Conservation (phyloP, 1,140 invertebrate species). For the Drosophila funebris region DNA sequence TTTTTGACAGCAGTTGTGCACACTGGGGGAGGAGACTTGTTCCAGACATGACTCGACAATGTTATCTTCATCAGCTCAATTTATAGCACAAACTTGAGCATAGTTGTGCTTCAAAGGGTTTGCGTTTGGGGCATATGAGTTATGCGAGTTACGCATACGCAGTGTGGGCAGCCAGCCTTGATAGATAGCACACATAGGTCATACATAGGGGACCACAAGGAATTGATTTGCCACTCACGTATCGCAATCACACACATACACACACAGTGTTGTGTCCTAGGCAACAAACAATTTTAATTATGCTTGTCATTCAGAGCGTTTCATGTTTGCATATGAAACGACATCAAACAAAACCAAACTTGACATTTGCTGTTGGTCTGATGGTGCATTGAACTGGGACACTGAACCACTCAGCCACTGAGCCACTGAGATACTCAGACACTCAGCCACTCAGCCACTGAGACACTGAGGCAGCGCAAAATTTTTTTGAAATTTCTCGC, state of each 20-base stretch:
- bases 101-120: not conserved
- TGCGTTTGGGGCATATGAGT: conserved; percentile 31
- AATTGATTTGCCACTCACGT: conserved; percentile 51
- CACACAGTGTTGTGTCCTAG: conserved; percentile 18
- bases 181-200: conserved; percentile 20
- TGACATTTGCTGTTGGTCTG: not conserved
- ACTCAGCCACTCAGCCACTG: too few species aligned
- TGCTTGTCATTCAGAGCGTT: conserved; percentile 47
- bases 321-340: conserved; percentile 47
- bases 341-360: conserved; percentile 48
- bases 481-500: conserved; percentile 57
- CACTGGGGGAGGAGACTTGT: not conserved
- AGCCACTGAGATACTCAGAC: too few species aligned
- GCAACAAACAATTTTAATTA: conserved; percentile 52
- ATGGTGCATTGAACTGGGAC: conserved; percentile 10
- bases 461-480: not conserved
- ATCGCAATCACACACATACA: conserved; percentile 19
- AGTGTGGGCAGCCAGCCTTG: conserved; percentile 9
- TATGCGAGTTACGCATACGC: conserved; percentile 22
- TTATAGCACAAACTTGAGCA: not conserved
- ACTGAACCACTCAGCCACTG: not conserved
- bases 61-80: not conserved
- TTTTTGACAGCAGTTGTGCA: conserved; percentile 51
- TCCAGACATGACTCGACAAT: not conserved
- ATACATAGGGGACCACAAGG: conserved; percentile 10